A percentile compares a stretch with the other conserved stretches of the same genome.
These are phyloP conservation scores for Crematogaster levior DNA, from an alignment of 2,888 invertebrate species.

Conservation along the genomic window DNA sequence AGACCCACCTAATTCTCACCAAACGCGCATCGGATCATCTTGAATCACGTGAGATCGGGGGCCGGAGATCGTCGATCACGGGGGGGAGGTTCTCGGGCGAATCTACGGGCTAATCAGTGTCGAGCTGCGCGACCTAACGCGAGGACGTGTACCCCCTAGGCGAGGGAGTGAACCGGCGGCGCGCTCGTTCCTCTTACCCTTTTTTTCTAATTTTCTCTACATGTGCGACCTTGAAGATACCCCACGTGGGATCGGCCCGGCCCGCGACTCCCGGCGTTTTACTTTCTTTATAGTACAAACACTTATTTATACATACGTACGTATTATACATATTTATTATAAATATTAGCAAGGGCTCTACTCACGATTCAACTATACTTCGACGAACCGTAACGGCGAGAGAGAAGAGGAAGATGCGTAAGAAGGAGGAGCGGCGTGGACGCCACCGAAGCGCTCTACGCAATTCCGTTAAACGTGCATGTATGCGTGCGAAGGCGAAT, in stretches of 20 bases:
- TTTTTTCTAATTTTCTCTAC: conserved; percentile 5
- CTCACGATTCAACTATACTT: conserved; percentile 84
- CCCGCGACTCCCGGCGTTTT: conserved; percentile 76
- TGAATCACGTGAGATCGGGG: conserved; percentile 68
- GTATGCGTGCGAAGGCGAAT: conserved; percentile 27
- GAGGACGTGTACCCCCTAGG: conserved; percentile 24
- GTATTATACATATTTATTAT: conserved; percentile 78
- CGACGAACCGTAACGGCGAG: conserved; percentile 54
- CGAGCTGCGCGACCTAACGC: conserved; percentile 66
- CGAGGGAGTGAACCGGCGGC: not conserved
- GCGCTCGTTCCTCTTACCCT: conserved; percentile 15
- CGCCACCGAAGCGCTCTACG: conserved; percentile 55
- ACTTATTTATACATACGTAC: conserved; percentile 81
- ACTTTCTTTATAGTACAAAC: conserved; percentile 84
- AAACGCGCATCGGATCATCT: conserved; percentile 75
- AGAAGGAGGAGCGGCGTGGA: conserved; percentile 31
- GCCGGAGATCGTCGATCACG: conserved; percentile 56
- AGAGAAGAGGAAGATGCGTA: conserved; percentile 53
- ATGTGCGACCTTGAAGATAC: conserved; percentile 17
- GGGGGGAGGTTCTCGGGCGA: conserved; percentile 57
- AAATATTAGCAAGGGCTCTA: conserved; percentile 83
- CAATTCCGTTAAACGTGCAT: conserved; percentile 61
- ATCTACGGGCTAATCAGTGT: conserved; percentile 68
- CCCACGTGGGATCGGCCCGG: conserved; percentile 57
- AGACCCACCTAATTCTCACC: conserved; percentile 75